These are phyloP conservation scores for Podiceps cristatus DNA, from an alignment of 2,113 vertebrate species.

Conservation along the genomic window DNA sequence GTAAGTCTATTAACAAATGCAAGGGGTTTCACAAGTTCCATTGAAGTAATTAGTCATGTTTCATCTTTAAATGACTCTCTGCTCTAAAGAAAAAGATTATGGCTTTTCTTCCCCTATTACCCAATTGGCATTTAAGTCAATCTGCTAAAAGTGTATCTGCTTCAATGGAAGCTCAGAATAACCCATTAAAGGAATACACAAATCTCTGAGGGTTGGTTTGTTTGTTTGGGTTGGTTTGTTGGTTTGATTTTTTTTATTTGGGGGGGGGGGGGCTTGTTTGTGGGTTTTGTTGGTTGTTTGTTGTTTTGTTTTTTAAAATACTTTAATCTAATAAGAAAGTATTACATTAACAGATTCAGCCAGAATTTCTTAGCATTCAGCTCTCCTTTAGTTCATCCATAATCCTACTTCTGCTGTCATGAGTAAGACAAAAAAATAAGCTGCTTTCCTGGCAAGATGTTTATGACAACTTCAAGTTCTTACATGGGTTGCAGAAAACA, in stretches of 20 bases:
- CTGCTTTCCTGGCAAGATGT: not conserved
- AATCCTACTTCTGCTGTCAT: not conserved
- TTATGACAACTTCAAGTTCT: not conserved
- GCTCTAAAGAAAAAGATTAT: conserved; percentile 24
- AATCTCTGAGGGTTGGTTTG: not conserved
- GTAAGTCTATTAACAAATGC: not conserved
- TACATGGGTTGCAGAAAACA: not conserved
- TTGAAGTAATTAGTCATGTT: conserved; percentile 43
- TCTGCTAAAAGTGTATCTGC: conserved; percentile 26
- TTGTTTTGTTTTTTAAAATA: not conserved
- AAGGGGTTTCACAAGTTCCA: conserved; percentile 29
- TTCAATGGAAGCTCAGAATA: conserved; percentile 53
- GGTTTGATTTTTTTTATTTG: not conserved
- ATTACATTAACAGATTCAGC: not conserved
- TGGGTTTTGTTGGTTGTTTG: no score
- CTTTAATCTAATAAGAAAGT: conserved; percentile 40
- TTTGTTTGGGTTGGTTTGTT: no score
- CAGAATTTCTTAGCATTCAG: not conserved
- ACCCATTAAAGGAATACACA: conserved; percentile 31
- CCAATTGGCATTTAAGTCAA: conserved; percentile 46
- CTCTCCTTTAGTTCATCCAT: not conserved
- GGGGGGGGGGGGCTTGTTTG: no score
- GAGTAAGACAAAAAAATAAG: not conserved
- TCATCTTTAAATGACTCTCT: conserved; percentile 1
- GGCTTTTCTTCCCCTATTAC: conserved; percentile 45